Evolutionary conservation across 2,888 invertebrate genomes (phyloP), one percentile per base, ranked within the genome.

Genomic region (Drosophila nigricruria): DNA sequence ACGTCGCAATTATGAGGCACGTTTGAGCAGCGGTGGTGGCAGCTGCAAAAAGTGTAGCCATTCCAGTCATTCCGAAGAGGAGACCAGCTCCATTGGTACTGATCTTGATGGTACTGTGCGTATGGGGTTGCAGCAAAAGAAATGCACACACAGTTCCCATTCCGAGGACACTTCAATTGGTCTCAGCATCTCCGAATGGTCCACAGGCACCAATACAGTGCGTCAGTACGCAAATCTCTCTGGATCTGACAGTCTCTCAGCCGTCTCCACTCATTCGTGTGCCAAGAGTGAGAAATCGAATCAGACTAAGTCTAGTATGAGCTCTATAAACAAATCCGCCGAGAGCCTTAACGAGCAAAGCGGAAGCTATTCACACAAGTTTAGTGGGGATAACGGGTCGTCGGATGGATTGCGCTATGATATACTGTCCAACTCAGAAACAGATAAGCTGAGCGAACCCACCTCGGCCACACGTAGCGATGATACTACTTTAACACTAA

Each of bases 161-260:
- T 97, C 97, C 8, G 97, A 97, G 92, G 97, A 97, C 86, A 97
- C 97, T 0, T 97, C 97, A 0, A 96, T 97, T 91, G 97, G 97
- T 20, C 93, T 97, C 34, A 97, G 97, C 88, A 95, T 97, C 87
- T 97, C 97, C 3, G 97, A 97, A 89, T 97, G 97, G 97, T 97
- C 97, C 0, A 97, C 97, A 40, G 97, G 97, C 58, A 97, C 97
- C 0, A 97, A 96, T 79, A 97, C 97, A 0, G 97, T 97, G 1
- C 95, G 96, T 1, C 96, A 97, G 90, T 97, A 96, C 84, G 96
- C 95, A 50, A 96, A 96, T 93, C 93, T 96, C 34, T 96, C 96
- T 0, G 96, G 96, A 32, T 95, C 95, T 12, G 95, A 95, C 89
- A 95, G 95, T 88, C 93, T 95, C 8, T 93, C 93, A 1, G 92